Base-by-base conservation (phyloP, 2,888 invertebrate species). In the Drosophila ezoana region DNA sequence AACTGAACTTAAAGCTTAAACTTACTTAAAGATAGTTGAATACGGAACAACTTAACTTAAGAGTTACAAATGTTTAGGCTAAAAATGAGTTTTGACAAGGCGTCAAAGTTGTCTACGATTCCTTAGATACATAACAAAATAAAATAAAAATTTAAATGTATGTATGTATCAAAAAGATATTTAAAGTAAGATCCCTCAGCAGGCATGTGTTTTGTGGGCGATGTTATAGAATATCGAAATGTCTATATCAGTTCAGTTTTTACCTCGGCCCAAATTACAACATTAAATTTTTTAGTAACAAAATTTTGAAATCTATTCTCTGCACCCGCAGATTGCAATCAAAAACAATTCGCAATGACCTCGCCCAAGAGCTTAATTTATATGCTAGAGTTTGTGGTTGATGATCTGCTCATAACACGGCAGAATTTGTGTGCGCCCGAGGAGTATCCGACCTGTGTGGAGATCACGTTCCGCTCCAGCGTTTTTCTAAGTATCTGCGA, bases 391-490 rank as follows among this genome's bases (percentile, higher is more conserved):
- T 91, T 92, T 69, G 90, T 91, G 56, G 80, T 92, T 54, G 92
- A 92, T 49, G 92, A 92, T 68, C 63, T 92, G 44, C 56, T 92
- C 23, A 90, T 92, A 33, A 90, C 90, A 2, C 81, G 87, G 11
- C 90, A 91, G 56, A 92, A 92, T 68, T 63, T 87, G 32, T 92
- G 92, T 69, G 92, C 92, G n/a, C 92, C 92, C 5, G 92, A 91
- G 35, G 92, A 92, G 56, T 92, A 91, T 70, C 92, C 92, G 1
- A 90, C 90, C 8, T 92, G 92, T 72, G 90, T 90, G 35, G 92
- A 92, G 71, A 53, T 92, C 37, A 82, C 90, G 3, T 92, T 92
- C 71, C 90, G 91, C 1, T 90, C 91, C 3, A 89, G 81, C 62
- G 90, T 92, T 0, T 91, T 88, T 59, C 79, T 92, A 2, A 89